Base-by-base conservation (phyloP, 2,888 invertebrate species). In the Chrysina gloriosa region DNA sequence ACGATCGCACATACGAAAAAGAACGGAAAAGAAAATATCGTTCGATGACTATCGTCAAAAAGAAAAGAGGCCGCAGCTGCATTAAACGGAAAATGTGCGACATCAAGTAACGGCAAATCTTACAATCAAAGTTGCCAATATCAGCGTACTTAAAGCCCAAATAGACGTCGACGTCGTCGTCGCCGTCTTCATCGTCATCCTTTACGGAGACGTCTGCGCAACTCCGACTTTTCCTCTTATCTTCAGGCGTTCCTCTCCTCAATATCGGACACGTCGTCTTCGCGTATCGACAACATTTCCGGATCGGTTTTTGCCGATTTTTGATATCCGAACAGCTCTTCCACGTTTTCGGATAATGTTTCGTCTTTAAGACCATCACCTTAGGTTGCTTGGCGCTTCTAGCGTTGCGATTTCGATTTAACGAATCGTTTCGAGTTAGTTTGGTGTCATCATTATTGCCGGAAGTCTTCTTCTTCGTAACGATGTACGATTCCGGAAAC, bases 401-500 rank as follows among this genome's bases (percentile, higher is more conserved):
- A n/a, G 31, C 9, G n/a, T n/a, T n/a, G 3, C 23, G 36, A 64
- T 70, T 71, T 66, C 61, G 23, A 29, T 11, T 56, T 23, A 56
- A 19, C 9, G 54, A 54, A 54, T 54, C 34, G n/a, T 54, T 54
- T 21, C 19, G 31, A 7, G 34, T 9, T n/a, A 54, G 16, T 34
- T 31, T 34, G 2, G 27, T 21, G 16, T 56, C 36, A 9, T 56
- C 50, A 42, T 14, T 19, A 16, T 27, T 61, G n/a, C n/a, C n/a
- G 21, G 58, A 21, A 27, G 69, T 31, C 71, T 76, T 74, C 71
- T 76, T 79, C 71, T 76, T 76, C 0, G 77, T 80, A 9, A 84
- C 79, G 34, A 84, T 81, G 71, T 84, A 84, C 4, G 84, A 79
- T 65, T 84, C 83, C 0, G 84, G 84, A 74, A 84, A 84, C 73